Percentiles rank a stretch among this genome's conserved stretches.
Evolutionary conservation across 2,888 invertebrate species (phyloP).

Genomic region (Pocota personata): DNA sequence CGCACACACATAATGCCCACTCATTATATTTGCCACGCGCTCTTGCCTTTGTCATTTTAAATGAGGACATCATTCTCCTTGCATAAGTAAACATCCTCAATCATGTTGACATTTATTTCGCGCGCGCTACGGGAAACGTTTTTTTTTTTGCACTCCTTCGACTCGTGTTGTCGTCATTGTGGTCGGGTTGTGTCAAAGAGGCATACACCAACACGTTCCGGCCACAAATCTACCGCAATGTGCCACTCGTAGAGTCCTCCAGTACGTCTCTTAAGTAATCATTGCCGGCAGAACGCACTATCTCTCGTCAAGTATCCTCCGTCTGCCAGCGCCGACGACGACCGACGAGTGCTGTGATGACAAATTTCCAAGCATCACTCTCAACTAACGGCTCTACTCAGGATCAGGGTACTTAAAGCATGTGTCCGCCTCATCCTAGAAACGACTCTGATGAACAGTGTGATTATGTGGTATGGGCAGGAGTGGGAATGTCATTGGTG

Average conservation of each 20-base stretch:
- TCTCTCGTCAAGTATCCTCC: background rate
- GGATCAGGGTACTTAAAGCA: constrained; percentile 29
- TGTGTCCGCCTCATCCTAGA: background rate
- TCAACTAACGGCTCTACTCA: constrained; percentile 19
- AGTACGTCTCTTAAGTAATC: constrained; percentile 3
- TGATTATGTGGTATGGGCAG: background rate
- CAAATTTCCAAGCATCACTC: constrained; percentile 38
- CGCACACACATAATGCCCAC: background rate
- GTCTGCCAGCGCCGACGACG: background rate
- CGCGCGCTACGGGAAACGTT: background rate
- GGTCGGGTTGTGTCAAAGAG: background rate
- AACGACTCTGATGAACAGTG: background rate
- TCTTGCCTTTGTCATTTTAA: constrained; percentile 25
- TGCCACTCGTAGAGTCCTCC: background rate
- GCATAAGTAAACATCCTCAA: constrained; percentile 39
- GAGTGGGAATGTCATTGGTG: constrained; percentile 6
- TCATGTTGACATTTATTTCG: constrained; percentile 51
- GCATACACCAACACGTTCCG: constrained; percentile 3
- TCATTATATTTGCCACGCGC: constrained; percentile 10
- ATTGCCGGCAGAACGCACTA: constrained; percentile 24
- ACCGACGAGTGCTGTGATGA: constrained; percentile 2
- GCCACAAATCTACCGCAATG: constrained; percentile 26
- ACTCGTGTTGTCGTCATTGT: background rate
- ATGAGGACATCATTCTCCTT: constrained; percentile 28
- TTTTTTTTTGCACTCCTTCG: background rate